Evolutionary conservation across 2,113 vertebrate genomes (phyloP), one percentile per base, ranked within the genome.

Genomic region (Tinamus guttatus): DNA sequence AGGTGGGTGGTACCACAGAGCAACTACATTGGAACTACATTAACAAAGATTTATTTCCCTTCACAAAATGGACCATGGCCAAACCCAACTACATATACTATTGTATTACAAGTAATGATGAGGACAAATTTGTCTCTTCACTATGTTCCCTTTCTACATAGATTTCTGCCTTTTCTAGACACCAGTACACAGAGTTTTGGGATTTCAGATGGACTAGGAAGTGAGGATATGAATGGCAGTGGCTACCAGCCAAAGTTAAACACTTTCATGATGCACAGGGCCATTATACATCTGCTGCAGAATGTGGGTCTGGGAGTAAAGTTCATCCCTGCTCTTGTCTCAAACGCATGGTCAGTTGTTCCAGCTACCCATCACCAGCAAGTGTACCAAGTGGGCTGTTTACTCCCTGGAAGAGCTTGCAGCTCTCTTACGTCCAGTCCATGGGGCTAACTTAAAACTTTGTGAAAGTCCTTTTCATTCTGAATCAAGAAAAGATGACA

Each of bases 1-100:
- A 94, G 91, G 88, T 79, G 91, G 87, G 78, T 88, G 85, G 89
- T 94, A 87, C 87, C 89, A 95, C 70, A 47, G 30, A 94, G 30
- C 87, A 73, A 81, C 81, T 90, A 77, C 30, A 32, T n/a, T 85
- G 89, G 54, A 90, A 74, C 58, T 94, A 60, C 40, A 28, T 87
- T 70, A 81, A 63, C 28, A 38, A 28, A 76, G 73, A 93, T 95
- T 76, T 67, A 81, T 94, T 75, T 64, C 62, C 47, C 27, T 40
- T 5, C 17, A 40, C 17, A 5, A 25, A 8, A 36, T 93, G 73
- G 69, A 94, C 77, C 81, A 69, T 59, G 51, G 36, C 41, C 64
- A 62, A 47, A 7, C 41, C 38, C 41, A 51, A 59, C 79, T 30
- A 43, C 71, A 38, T 0, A 21, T 34, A 58, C 77, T 59, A 64